A percentile compares a stretch with the other conserved stretches of the same genome.
phyloP scores from a whole-genome alignment of 2,888 invertebrate genomes.

The Dione vanillae region DNA sequence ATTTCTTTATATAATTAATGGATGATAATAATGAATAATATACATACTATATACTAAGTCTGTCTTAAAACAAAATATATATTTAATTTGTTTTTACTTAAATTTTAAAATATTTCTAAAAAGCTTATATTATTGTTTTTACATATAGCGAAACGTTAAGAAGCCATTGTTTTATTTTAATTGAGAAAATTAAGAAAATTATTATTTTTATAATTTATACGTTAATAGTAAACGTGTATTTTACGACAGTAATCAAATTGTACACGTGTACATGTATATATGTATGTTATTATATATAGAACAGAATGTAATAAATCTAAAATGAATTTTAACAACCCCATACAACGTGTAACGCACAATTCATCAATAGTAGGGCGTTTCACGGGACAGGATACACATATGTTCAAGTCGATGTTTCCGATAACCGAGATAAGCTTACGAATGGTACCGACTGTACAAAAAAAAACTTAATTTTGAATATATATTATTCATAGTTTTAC shows the following conservation, averaged over 20 bases:
- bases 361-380: constrained; percentile 45
- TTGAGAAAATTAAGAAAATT: no score
- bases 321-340: constrained; percentile 32
- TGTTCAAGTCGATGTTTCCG: constrained; percentile 23
- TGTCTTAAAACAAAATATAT: no score
- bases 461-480: background rate
- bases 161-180: no score
- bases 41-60: background rate
- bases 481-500: background rate
- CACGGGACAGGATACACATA: constrained; percentile 36
- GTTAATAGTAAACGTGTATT: no score
- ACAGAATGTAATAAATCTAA: constrained; percentile 38
- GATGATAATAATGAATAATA: background rate
- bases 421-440: constrained; percentile 14
- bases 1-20: constrained; percentile 2
- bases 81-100: no score
- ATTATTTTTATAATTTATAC: no score
- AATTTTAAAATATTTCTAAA: no score
- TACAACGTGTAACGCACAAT: constrained; percentile 37
- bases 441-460: background rate
- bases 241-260: no score
- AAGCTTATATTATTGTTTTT: no score
- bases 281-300: constrained; percentile 25
- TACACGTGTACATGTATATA: background rate
- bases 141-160: no score